Evolutionary conservation across 2,113 vertebrate species (phyloP), one percentile per base, ranked within the genome.

Genomic region (Pica pica): DNA sequence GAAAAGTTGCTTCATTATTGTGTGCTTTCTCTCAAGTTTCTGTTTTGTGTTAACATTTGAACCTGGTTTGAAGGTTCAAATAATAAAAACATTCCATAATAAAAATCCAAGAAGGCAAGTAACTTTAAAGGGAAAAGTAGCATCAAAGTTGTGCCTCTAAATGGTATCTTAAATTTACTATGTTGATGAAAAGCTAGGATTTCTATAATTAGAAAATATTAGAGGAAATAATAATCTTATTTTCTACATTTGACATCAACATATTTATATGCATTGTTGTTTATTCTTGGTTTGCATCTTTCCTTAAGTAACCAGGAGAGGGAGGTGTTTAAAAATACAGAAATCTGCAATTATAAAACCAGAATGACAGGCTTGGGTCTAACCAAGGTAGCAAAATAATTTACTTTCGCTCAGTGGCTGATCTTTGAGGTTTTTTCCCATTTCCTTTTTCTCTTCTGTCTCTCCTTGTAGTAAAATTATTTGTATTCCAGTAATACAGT

Each of bases 261-360:
- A 2, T 92, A 11, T 67, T 59, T 80, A 19, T 80, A 63, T 30
- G 60, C 7, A 17, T 31, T 23, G 12, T 83, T 16, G 26, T 65
- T 90, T 64, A 55, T 86, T 88, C 59, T n/a, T 83, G 47, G 39
- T 83, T 80, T 81, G 20, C 52, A 77, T 94, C 33, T 92, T 86
- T 81, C 41, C 31, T 80, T 56, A 55, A 83, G 64, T 64, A 95
- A 18, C 63, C 68, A 94, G 88, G 60, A 96, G 87, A 95, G 88
- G 76, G 71, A 93, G 47, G 41, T 83, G 11, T 94, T 96, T 96
- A 87, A 91, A 94, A 96, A 83, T 91, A 70, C 0, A 47, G 55
- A 76, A 90, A 93, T 93, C n/a, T 77, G 31, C 67, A 86, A 81
- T 90, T 96, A 39, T 16, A 81, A 96, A 95, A 71, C 50, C 60